Conservation (phyloP, 1,140 invertebrate species). For the Odontomachus brunneus region DNA sequence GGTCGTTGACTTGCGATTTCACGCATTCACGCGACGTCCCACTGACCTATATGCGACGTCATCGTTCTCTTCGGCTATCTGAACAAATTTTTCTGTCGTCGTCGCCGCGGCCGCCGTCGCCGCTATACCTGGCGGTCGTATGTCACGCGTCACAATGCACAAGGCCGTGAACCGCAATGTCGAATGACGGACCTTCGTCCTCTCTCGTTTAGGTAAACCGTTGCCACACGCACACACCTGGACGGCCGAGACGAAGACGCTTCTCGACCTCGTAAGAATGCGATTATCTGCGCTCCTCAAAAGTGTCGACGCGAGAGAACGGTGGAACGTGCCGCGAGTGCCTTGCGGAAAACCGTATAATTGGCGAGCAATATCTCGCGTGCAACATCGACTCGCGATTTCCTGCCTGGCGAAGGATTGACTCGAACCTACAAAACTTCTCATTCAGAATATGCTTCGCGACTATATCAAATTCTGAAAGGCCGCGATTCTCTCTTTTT, state of each 20-base stretch:
- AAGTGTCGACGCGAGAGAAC: too few relatives aligned
- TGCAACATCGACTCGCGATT: not conserved
- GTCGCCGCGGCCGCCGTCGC: slow-evolving; percentile 28
- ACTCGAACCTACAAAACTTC: too few relatives aligned
- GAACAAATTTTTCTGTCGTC: slow-evolving; percentile 58
- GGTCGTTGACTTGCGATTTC: slow-evolving; percentile 84
- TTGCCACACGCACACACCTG: not conserved
- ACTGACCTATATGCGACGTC: slow-evolving; percentile 81
- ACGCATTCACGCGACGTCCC: slow-evolving; percentile 79
- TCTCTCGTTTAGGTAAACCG: slow-evolving; percentile 20
- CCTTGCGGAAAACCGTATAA: not conserved
- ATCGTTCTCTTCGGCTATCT: slow-evolving; percentile 66
- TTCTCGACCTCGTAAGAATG: not conserved
- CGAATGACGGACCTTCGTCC: slow-evolving; percentile 6
- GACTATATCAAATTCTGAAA: too few relatives aligned
- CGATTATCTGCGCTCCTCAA: not conserved
- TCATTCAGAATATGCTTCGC: too few relatives aligned
- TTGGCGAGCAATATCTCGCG: not conserved
- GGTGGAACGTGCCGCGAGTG: too few relatives aligned
- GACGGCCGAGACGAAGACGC: not conserved
- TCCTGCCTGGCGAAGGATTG: too few relatives aligned
- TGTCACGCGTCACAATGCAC: slow-evolving; percentile 21
- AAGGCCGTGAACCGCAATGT: slow-evolving; percentile 2
- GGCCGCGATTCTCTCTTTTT: too few relatives aligned
- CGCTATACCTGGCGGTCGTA: not conserved